These are phyloP conservation scores for Tromatobia lineatoria DNA, from an alignment of 2,888 invertebrate genomes.

Conservation along the genomic window DNA sequence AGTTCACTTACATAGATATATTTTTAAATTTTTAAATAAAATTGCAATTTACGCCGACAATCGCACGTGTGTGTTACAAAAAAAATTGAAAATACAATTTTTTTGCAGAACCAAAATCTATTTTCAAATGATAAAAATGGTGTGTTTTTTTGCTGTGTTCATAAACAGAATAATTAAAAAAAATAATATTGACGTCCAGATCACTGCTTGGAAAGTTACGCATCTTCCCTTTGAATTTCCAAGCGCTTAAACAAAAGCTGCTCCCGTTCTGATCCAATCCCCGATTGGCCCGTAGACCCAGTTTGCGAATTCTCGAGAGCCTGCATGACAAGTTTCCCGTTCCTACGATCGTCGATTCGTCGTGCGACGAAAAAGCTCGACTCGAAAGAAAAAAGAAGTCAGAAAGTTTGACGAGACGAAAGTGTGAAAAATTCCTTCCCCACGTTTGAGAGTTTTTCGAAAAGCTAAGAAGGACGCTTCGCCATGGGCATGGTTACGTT, in stretches of 20 bases:
- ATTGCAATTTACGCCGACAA: no score
- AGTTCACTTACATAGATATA: no score
- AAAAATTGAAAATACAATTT: no score
- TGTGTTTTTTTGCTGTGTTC: no score
- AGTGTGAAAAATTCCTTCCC: not conserved
- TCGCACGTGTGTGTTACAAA: no score
- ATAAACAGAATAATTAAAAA: not conserved
- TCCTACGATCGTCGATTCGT: not conserved
- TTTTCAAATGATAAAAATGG: no score
- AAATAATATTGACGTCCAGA: not conserved
- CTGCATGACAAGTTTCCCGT: slow-evolving; percentile 42
- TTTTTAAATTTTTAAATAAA: no score
- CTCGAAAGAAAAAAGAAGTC: slow-evolving; percentile 7
- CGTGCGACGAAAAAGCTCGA: not conserved
- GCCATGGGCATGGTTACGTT: slow-evolving; percentile 37
- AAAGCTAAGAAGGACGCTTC: slow-evolving; percentile 1
- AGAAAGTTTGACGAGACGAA: not conserved
- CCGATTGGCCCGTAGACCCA: slow-evolving; percentile 9
- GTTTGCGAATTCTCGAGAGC: slow-evolving; percentile 30
- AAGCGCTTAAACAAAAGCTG: slow-evolving; percentile 11
- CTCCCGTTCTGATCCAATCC: slow-evolving; percentile 9
- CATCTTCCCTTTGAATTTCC: not conserved
- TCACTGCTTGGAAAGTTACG: not conserved
- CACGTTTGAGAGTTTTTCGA: slow-evolving; percentile 3
- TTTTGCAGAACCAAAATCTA: no score